Evolutionary conservation across 2,113 vertebrate genomes (phyloP).

Genomic region (Pandion haliaetus): DNA sequence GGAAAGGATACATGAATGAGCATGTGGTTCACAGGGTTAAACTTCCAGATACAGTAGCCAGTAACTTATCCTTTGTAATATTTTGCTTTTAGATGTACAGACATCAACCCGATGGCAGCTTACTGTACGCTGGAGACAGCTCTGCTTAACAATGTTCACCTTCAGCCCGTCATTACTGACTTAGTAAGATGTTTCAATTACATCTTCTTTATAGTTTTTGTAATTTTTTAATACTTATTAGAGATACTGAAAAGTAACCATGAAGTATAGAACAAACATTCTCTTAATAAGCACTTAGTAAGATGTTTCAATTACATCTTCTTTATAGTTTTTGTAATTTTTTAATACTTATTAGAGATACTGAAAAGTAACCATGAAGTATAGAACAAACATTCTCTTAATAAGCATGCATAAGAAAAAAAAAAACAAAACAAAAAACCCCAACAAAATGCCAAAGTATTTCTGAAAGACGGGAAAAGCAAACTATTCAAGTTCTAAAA

Average conservation of each 20-base stretch:
- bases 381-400: not conserved
- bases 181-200: constrained; percentile 75
- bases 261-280: not conserved
- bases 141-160: constrained; percentile 75
- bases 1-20: not conserved
- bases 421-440: no score
- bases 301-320: not conserved
- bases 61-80: not conserved
- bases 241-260: not conserved
- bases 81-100: constrained; percentile 84
- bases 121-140: constrained; percentile 86
- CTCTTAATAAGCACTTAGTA: not conserved
- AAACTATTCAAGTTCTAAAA: not conserved
- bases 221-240: not conserved
- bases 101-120: constrained; percentile 87
- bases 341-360: not conserved
- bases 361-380: not conserved
- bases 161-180: constrained; percentile 89
- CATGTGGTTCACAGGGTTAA: not conserved
- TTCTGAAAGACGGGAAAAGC: not conserved
- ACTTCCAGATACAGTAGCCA: not conserved
- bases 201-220: not conserved
- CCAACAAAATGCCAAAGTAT: not conserved
- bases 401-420: not conserved
- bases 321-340: not conserved